Base-by-base conservation (phyloP, 2,797 vertebrate species). In the Podargus strigoides region DNA sequence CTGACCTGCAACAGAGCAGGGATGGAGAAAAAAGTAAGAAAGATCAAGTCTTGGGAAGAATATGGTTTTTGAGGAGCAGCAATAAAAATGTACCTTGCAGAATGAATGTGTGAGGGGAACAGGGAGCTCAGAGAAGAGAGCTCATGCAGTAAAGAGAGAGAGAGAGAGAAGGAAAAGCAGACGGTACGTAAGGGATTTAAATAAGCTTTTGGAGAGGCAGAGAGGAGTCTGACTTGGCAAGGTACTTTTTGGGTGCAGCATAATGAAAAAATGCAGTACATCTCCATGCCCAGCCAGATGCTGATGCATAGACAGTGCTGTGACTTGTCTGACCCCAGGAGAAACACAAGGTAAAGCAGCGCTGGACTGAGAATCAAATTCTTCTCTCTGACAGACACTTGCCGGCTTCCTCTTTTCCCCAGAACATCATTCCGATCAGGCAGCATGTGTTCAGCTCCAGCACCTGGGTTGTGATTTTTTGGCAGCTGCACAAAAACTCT, bases 401-500 rank as follows among this genome's bases (percentile, higher is more conserved):
- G 62, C 79, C 23, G 14, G 86, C 93, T 80, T 85, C 80, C 81
- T 89, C 74, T 89, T 87, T 76, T 82, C 42, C 70, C 67, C 70
- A 85, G 70, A 95, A 95, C 81, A 95, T 67, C 80, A 85, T 41
- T 91, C 36, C 74, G 78, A 81, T 66, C 92, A 95, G 74, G 70
- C 80, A 95, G 66, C 74, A 76, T 89, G 93, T 89, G 80, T 69
- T 94, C 88, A 90, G 74, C 77, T 90, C 86, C 85, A 92, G 94
- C 93, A 95, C 95, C 96, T 95, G 95, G 94, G 88, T 49, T 91
- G 74, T 70, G 74, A 90, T 89, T 91, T 94, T 94, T 76, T 95
- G 93, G 92, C 95, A 96, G 88, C 92, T 95, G 94, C 70, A 95
- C 90, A 96, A 75, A 86, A 90, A 69, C 85, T 95, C 80, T 88